Conservation (phyloP, 2,797 vertebrate species). For the Cuculus canorus region DNA sequence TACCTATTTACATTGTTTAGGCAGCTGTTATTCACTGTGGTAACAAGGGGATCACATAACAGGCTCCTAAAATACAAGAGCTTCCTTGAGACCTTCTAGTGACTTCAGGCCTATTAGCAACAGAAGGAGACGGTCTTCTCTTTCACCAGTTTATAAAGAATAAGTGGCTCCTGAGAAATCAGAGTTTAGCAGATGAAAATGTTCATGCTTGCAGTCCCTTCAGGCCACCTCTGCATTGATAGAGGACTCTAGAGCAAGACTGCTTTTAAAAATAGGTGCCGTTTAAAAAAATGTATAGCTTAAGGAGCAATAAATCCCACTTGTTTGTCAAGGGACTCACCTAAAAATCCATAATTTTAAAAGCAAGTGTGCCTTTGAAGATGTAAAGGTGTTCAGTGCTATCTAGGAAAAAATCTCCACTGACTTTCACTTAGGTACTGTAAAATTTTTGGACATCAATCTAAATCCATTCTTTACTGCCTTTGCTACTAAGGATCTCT, state of each 20-base stretch:
- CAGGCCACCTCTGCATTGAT: neutral
- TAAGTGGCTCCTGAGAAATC: neutral
- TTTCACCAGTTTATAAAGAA: neutral
- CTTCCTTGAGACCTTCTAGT: neutral
- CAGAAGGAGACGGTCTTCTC: neutral
- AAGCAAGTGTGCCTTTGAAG: neutral
- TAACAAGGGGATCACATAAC: neutral
- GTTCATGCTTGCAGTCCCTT: neutral
- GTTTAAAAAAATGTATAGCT: neutral
- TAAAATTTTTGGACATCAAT: neutral
- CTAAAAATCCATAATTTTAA: neutral
- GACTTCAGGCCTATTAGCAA: neutral
- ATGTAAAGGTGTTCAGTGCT: neutral
- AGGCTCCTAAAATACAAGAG: neutral
- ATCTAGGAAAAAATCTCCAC: neutral
- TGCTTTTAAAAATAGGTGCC: conserved; percentile 27
- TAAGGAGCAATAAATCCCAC: neutral
- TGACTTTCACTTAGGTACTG: neutral
- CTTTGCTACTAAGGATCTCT: neutral
- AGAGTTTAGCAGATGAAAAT: neutral
- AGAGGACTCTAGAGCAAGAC: neutral
- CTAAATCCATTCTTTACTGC: conserved; percentile 11
- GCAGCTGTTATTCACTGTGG: neutral
- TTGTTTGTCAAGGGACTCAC: conserved; percentile 18
- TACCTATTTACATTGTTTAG: neutral